A percentile compares a stretch with the other conserved stretches of the same genome.
Evolutionary conservation across 1,140 invertebrate species (phyloP).

Genomic region (Tetramorium parvispinum): DNA sequence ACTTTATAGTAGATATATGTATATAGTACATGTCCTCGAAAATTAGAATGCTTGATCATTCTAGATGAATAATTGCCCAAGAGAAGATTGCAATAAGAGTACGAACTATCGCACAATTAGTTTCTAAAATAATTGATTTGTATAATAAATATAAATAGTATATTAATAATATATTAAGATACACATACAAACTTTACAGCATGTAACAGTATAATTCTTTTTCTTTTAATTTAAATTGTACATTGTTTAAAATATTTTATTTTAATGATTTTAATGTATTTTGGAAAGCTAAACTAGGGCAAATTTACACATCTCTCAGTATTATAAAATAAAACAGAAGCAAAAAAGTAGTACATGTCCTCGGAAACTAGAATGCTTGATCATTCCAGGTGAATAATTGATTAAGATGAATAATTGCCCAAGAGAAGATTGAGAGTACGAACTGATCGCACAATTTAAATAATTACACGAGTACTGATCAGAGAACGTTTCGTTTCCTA

Average conservation of each 20-base stretch:
- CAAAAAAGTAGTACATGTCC: not conserved
- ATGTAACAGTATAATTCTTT: not conserved
- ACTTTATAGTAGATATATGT: too few relatives aligned
- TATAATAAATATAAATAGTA: not conserved
- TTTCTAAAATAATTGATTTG: not conserved
- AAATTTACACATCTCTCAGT: not conserved
- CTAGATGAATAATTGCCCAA: not conserved
- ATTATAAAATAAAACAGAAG: not conserved
- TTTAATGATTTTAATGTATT: not conserved
- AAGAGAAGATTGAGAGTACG: not conserved
- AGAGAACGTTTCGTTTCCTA: not conserved
- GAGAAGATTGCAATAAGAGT: not conserved
- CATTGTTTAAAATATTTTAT: not conserved
- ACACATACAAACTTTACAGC: not conserved
- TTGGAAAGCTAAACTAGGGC: not conserved
- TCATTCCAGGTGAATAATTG: not conserved
- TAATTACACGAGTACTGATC: slow-evolving; percentile 3
- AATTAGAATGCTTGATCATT: not conserved
- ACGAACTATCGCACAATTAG: not conserved
- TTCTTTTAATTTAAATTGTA: not conserved
- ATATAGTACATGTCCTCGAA: not conserved
- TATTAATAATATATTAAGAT: not conserved
- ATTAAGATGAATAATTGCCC: slow-evolving; percentile 9
- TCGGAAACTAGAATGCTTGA: not conserved
- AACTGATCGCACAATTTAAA: not conserved